Evolutionary conservation across 2,888 invertebrate species (phyloP), one percentile per base, ranked within the genome.

Genomic region (Sinelater perroti): DNA sequence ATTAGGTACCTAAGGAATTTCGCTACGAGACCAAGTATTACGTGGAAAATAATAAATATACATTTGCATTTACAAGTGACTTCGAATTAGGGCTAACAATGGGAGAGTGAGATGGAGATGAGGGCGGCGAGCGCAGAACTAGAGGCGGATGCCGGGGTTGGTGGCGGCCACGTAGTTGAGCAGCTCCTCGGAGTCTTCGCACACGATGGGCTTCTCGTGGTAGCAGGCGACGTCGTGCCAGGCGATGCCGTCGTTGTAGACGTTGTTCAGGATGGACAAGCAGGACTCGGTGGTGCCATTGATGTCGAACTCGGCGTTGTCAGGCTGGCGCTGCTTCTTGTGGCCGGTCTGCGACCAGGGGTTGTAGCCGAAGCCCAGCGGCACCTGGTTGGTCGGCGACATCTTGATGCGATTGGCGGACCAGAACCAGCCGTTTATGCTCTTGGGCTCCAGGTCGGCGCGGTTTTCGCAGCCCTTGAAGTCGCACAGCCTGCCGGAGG

Each of bases 171-270:
- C 86, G 78, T 93, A 94, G 77, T 87, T 90, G 71, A 94, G 83
- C 61, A 95, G 86, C 75, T 94, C 94, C 47, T 93, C 93, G 60
- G 89, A 90, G 79, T 95, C 94, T 76, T 94, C 95, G 78, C 94
- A 95, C 67, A 95, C 87, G 75, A 94, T 86, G 1, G 94, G 94
- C 75, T 95, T 95, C 79, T 94, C 92, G 79, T 94, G 94, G 79
- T 94, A 93, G 79, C 94, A 94, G 64, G 93, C 93, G 49, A 94
- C 93, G 78, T 94, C 94, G 80, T 94, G 94, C 94, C 94, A 95
- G 65, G 91, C 92, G 75, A 95, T 92, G 64, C 94, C 94, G 74
- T 95, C 95, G 73, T 90, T 92, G 84, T 95, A 95, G 4, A 95
- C 94, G 78, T 95, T 95, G 83, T 95, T 94, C 63, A 95, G 83